Evolutionary conservation across 2,113 vertebrate genomes (phyloP), one percentile per base, ranked within the genome.

Genomic region (Isichthys henryi): DNA sequence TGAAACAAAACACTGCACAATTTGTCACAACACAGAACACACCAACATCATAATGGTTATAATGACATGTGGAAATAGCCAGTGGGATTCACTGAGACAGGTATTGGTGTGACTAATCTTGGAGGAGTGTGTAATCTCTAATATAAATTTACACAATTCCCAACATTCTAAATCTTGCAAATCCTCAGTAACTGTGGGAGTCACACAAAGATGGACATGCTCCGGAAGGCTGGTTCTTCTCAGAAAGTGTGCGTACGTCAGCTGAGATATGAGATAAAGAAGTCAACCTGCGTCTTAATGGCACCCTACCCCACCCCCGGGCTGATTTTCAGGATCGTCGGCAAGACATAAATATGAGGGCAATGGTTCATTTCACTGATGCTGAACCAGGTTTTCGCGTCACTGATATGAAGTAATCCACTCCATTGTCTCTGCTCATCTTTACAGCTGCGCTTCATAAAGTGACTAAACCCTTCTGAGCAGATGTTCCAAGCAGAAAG

Each of bases 161-260:
- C 91, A 88, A 66, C 89, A 91, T 92, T 91, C 62, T 70, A 91
- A 91, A 89, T 90, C 92, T 91, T 48, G 35, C 43, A 66, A 21
- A 77, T 46, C 13, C 23, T 84, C 43, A 84, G 82, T 85, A 48
- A 27, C 43, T n/a, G 45, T 46, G 23, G 48, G 45, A 49, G 43
- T 48, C 4, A 5, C 43, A 46, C 46, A n/a, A 27, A 48, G n/a
- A 85, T 9, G 83, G 4, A 11, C 43, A 85, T 23, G 83, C n/a
- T 2, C 23, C 45, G 4, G 83, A 85, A 23, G 43, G 23, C 45
- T 85, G 83, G 10, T 48, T 49, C 5, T 39, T 39, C 70, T 77
- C 70, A 77, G 70, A 77, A 77, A 31, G 10, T 85, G 10, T 3
- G 0, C 5, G 0, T 77, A 35, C 3, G 5, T 74, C 27, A 74